phyloP scores from a whole-genome alignment of 2,888 invertebrate genomes.

The Oxyteleia sp. region DNA sequence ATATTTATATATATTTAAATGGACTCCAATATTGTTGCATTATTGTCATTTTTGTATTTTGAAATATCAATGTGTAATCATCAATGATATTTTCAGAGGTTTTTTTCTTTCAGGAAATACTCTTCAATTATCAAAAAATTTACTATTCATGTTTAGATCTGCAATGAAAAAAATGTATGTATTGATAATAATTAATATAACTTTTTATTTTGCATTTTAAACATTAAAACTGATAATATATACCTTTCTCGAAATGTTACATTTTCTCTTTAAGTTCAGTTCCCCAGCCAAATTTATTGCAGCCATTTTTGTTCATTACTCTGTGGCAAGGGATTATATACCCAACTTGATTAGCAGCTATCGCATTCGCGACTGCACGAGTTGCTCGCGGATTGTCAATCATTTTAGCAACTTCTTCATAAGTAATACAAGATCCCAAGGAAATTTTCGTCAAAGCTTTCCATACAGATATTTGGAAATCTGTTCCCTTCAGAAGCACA shows the following conservation, averaged over 20 bases:
- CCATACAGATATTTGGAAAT: slow-evolving; percentile 84
- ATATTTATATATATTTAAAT: slow-evolving; percentile 39
- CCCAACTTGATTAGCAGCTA: slow-evolving; percentile 80
- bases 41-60: slow-evolving; percentile 37
- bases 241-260: slow-evolving; percentile 75
- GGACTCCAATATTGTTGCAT: slow-evolving; percentile 21
- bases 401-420: slow-evolving; percentile 79
- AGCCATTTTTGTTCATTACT: slow-evolving; percentile 79
- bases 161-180: background rate
- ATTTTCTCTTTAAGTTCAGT: slow-evolving; percentile 77
- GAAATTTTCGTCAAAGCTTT: slow-evolving; percentile 78
- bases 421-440: slow-evolving; percentile 77
- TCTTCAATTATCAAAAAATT: too few relatives aligned
- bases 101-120: too few relatives aligned
- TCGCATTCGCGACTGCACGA: slow-evolving; percentile 81
- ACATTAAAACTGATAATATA: background rate
- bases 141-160: background rate
- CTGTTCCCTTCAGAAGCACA: slow-evolving; percentile 76
- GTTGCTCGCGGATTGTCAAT: slow-evolving; percentile 80
- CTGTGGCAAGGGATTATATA: slow-evolving; percentile 84
- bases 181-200: background rate
- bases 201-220: too few relatives aligned
- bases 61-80: slow-evolving; percentile 31
- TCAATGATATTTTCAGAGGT: background rate
- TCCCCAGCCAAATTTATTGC: slow-evolving; percentile 81